Evolutionary conservation across 2,888 invertebrate genomes (phyloP).

Genomic region (Callyntrura sp.): DNA sequence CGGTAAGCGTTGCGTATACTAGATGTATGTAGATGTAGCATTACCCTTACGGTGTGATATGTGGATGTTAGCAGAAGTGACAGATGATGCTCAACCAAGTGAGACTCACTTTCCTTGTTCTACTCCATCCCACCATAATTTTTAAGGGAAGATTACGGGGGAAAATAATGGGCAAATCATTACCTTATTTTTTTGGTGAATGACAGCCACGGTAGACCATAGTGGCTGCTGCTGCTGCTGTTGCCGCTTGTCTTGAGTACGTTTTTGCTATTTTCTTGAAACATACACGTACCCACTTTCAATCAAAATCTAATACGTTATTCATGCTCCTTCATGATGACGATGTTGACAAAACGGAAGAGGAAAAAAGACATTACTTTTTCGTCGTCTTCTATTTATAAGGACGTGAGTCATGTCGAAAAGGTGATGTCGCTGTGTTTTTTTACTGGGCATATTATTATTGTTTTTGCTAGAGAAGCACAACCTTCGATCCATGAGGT

Average conservation of each 20-base stretch:
- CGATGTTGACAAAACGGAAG: slow-evolving; percentile 5
- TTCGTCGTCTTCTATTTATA: slow-evolving; percentile 54
- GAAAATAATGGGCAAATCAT: slow-evolving; percentile 76
- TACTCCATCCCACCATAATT: slow-evolving; percentile 1
- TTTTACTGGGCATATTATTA: not conserved
- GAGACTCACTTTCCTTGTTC: slow-evolving; percentile 29
- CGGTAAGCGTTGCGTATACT: not conserved
- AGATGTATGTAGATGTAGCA: too few species aligned
- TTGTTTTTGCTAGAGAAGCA: not conserved
- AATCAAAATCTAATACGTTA: slow-evolving; percentile 66
- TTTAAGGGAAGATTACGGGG: slow-evolving; percentile 14
- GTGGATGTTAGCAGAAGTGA: slow-evolving; percentile 68
- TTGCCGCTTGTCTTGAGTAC: not conserved
- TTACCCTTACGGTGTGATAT: slow-evolving; percentile 35
- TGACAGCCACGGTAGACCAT: not conserved
- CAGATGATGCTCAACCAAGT: slow-evolving; percentile 72
- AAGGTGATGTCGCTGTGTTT: slow-evolving; percentile 45
- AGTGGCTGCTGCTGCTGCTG: not conserved
- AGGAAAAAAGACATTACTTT: slow-evolving; percentile 71
- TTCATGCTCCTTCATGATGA: slow-evolving; percentile 55
- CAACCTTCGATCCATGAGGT: too few species aligned
- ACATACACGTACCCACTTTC: not conserved
- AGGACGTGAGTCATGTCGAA: slow-evolving; percentile 35
- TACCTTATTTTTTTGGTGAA: slow-evolving; percentile 62
- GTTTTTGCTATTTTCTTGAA: not conserved